phyloP scores from a whole-genome alignment of 2,113 vertebrate genomes.

The Nicator chloris region DNA sequence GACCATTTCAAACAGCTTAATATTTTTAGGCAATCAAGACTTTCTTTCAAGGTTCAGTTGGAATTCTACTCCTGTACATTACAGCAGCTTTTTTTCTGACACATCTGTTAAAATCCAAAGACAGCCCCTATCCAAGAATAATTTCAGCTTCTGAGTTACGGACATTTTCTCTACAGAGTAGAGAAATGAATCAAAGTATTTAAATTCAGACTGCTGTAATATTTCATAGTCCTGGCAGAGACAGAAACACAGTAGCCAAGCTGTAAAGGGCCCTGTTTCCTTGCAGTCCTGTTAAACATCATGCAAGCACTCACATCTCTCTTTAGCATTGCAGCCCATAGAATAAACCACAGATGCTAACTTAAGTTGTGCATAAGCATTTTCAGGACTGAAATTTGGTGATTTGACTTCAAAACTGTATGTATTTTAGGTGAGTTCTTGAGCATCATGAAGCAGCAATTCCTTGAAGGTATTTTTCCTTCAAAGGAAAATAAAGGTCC shows the following conservation, averaged over 20 bases:
- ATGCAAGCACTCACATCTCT: background rate
- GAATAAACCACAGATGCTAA: background rate
- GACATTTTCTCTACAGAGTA: background rate
- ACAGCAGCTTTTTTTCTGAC: background rate
- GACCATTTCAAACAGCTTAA: background rate
- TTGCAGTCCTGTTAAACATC: background rate
- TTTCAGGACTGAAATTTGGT: background rate
- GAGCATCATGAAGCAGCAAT: background rate
- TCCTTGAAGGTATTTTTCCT: background rate
- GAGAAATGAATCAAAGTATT: background rate
- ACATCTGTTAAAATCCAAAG: background rate
- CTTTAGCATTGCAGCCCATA: background rate
- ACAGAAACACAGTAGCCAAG: background rate
- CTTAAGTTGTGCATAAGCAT: background rate
- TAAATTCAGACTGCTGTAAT: background rate
- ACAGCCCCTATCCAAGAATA: background rate
- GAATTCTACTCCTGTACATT: background rate
- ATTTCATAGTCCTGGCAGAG: background rate
- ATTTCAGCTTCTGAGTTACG: background rate
- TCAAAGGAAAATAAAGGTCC: background rate
- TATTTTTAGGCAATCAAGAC: background rate
- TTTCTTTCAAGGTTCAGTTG: background rate
- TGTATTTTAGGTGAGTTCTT: background rate
- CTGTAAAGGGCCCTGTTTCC: background rate
- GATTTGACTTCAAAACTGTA: background rate